phyloP scores from a whole-genome alignment of 2,797 vertebrate genomes.

The Sciurus carolinensis region DNA sequence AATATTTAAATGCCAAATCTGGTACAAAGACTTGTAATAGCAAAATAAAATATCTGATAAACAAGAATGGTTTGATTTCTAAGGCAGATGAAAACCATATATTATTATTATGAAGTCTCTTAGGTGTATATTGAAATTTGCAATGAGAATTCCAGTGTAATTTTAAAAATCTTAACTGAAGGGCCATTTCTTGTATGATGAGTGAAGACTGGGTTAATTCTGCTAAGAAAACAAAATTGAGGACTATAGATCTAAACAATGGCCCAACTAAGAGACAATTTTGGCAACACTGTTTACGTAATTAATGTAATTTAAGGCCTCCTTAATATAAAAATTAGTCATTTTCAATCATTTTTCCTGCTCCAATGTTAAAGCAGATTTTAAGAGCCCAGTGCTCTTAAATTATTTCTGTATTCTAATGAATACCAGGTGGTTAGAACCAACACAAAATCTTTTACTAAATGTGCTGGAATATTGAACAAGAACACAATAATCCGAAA shows the following conservation, averaged over 20 bases:
- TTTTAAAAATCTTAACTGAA: background rate
- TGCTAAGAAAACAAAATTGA: background rate
- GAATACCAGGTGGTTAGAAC: background rate
- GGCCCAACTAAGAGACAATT: background rate
- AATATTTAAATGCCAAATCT: constrained; percentile 61
- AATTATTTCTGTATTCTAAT: constrained; percentile 64
- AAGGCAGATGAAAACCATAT: constrained; percentile 11
- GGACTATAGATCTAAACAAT: constrained; percentile 11
- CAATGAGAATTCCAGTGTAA: constrained; percentile 20
- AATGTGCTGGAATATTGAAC: constrained; percentile 2
- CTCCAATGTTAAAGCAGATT: background rate
- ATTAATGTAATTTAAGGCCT: constrained; percentile 3
- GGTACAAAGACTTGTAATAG: constrained; percentile 13
- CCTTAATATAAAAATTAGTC: background rate
- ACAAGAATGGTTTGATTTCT: background rate
- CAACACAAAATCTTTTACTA: constrained; percentile 48
- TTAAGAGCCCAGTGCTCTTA: constrained; percentile 38
- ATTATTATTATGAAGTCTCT: constrained; percentile 30
- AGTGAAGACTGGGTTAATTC: background rate
- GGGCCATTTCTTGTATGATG: background rate
- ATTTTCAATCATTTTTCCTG: constrained; percentile 22
- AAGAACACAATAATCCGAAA: constrained; percentile 49
- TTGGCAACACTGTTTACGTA: background rate
- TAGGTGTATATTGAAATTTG: background rate
- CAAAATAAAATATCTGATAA: constrained; percentile 11